Evolutionary conservation across 2,888 invertebrate species (phyloP).

Genomic region (Cheilosia vulpina): DNA sequence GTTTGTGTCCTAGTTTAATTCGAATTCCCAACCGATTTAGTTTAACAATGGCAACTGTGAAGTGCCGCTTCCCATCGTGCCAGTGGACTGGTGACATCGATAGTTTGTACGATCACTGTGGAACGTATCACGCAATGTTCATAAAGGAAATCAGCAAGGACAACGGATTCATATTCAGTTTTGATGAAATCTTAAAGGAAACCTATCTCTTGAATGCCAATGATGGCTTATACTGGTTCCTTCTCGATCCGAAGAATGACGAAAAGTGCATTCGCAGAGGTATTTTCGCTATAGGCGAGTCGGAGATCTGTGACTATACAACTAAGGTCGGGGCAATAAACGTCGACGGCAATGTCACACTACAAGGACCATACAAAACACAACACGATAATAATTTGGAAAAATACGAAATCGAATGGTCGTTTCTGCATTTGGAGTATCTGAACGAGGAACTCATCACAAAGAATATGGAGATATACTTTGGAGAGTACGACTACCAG

Average conservation of each 20-base stretch:
- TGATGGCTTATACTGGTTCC: constrained; percentile 76
- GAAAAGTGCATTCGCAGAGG: constrained; percentile 61
- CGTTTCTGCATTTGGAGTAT: constrained; percentile 30
- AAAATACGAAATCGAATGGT: constrained; percentile 27
- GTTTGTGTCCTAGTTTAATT: no score
- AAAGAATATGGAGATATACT: constrained; percentile 69
- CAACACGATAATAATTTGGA: constrained; percentile 9
- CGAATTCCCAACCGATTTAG: no score
- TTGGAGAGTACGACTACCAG: constrained; percentile 74
- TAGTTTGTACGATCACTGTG: constrained; percentile 76
- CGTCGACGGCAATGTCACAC: not conserved
- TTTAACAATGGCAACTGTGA: constrained; percentile 16
- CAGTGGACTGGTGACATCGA: constrained; percentile 74
- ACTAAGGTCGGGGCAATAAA: constrained; percentile 71
- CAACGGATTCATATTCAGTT: constrained; percentile 70
- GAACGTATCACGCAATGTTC: constrained; percentile 66
- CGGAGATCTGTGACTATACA: constrained; percentile 72
- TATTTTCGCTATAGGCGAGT: constrained; percentile 77
- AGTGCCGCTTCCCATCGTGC: constrained; percentile 75
- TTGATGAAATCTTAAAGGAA: constrained; percentile 68
- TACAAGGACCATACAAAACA: constrained; percentile 15
- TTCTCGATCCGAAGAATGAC: constrained; percentile 41
- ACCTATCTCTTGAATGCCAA: constrained; percentile 68
- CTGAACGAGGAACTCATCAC: constrained; percentile 59
- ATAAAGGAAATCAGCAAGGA: constrained; percentile 68